Evolutionary conservation across 2,797 vertebrate genomes (phyloP).

Genomic region (Artibeus lituratus): DNA sequence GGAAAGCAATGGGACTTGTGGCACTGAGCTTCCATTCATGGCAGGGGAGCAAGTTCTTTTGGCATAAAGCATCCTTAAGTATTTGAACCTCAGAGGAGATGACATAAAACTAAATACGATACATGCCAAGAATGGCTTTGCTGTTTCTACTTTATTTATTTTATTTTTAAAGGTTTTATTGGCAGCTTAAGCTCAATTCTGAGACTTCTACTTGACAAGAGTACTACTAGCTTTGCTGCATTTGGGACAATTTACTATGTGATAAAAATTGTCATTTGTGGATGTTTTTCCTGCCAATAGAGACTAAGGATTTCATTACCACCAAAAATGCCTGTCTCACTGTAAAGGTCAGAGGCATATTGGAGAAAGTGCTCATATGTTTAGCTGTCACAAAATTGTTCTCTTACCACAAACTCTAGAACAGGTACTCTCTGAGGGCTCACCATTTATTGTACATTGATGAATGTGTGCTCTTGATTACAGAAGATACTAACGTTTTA

Average conservation of each 20-base stretch:
- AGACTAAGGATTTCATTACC: constrained; percentile 61
- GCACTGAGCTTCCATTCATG: background rate
- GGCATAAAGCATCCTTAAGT: background rate
- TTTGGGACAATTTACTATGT: constrained; percentile 65
- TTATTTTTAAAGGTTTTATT: constrained; percentile 54
- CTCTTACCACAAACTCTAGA: background rate
- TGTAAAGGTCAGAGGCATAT: constrained; percentile 59
- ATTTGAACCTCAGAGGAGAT: constrained; percentile 26
- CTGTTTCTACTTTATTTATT: constrained; percentile 46
- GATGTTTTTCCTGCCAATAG: constrained; percentile 61
- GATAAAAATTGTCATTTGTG: constrained; percentile 68
- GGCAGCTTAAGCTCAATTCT: constrained; percentile 38
- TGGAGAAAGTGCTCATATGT: constrained; percentile 46
- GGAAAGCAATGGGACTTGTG: background rate
- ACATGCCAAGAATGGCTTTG: background rate
- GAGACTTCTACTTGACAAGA: constrained; percentile 38
- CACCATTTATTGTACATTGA: background rate
- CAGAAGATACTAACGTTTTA: background rate
- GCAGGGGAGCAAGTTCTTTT: constrained; percentile 1
- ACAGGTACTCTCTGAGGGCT: background rate
- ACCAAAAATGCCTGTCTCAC: constrained; percentile 40
- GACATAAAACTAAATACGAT: constrained; percentile 20
- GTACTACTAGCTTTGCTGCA: constrained; percentile 34
- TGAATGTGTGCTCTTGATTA: background rate
- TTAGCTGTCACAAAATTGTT: constrained; percentile 17